Evolutionary conservation across 2,888 invertebrate genomes (phyloP), one percentile per base, ranked within the genome.

Genomic region (Parnassius apollo): DNA sequence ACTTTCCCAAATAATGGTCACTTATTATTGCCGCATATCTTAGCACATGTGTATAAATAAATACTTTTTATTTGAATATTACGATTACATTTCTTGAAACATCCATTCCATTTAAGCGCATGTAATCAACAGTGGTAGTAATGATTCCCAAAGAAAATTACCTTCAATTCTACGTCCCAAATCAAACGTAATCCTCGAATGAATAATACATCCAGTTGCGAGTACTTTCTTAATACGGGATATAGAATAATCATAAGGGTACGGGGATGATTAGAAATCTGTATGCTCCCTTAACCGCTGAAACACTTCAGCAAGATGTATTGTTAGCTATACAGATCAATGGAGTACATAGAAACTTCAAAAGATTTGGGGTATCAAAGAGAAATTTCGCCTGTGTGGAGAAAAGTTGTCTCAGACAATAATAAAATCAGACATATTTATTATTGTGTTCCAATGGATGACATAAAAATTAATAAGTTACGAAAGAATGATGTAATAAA

Each of bases 281-380:
- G 68, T 71, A 64, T 68, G 67, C 71, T 69, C 62, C 67, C 75
- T 77, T 73, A 59, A 59, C 56, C 70, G 70, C 74, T 70, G 75
- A 75, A 77, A 76, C 72, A 74, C 74, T 78, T 76, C 77, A 80
- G 73, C 69, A 70, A 73, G 69, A 69, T 69, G 75, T 76, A 77
- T 81, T 83, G 78, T 81, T 77, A 73, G 76, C 72, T 74, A 67
- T 68, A 69, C 71, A 75, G 72, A 71, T 78, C 71, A 77, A 82
- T 76, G 73, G 75, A 77, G 74, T 77, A 51, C 18, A 56, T 44
- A 35, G 49, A 49, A 44, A 56, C 12, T 51, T 56, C 46, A 57
- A 57, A 57, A 57, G 50, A 50, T 18, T 78, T 44, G 73, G 67
- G 66, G 71, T 72, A 76, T 83, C 78, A 85, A 82, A 82, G 75